Conservation (phyloP, 2,888 invertebrate species). For the Pachydiplax longipennis region DNA sequence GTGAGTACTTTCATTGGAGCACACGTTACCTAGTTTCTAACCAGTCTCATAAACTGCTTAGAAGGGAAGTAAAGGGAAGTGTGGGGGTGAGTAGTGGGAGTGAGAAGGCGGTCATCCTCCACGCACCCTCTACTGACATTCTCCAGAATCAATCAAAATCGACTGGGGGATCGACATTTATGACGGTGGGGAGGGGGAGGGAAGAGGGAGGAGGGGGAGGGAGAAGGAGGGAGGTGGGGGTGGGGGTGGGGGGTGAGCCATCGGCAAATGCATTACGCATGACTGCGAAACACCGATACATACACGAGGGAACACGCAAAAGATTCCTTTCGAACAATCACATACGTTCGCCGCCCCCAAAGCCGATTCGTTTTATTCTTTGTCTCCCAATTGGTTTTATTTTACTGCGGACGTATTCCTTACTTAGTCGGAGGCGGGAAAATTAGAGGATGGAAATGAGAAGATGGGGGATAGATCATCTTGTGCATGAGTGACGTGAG, state of each 20-base stretch:
- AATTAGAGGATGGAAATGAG: neutral
- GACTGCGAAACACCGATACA: constrained; percentile 33
- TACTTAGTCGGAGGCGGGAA: neutral
- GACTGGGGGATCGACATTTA: constrained; percentile 21
- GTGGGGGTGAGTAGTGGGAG: neutral
- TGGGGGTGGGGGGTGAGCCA: neutral
- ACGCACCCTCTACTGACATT: neutral
- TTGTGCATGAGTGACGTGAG: neutral
- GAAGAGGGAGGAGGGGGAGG: neutral
- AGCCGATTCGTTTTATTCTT: constrained; percentile 19
- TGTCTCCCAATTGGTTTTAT: constrained; percentile 6
- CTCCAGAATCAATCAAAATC: constrained; percentile 31
- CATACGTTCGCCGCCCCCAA: neutral
- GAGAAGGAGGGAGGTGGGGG: neutral
- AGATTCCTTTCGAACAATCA: constrained; percentile 18
- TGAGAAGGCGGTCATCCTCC: neutral
- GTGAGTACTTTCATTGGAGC: too few relatives aligned
- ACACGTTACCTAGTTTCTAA: too few relatives aligned
- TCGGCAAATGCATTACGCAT: constrained; percentile 22
- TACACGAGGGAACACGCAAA: constrained; percentile 3
- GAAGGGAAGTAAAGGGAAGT: neutral
- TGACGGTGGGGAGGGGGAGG: neutral
- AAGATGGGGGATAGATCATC: neutral
- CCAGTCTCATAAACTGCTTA: too few relatives aligned
- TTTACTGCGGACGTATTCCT: neutral